These are phyloP conservation scores for Eira barbara DNA, from an alignment of 2,113 vertebrate species.

Conservation along the genomic window DNA sequence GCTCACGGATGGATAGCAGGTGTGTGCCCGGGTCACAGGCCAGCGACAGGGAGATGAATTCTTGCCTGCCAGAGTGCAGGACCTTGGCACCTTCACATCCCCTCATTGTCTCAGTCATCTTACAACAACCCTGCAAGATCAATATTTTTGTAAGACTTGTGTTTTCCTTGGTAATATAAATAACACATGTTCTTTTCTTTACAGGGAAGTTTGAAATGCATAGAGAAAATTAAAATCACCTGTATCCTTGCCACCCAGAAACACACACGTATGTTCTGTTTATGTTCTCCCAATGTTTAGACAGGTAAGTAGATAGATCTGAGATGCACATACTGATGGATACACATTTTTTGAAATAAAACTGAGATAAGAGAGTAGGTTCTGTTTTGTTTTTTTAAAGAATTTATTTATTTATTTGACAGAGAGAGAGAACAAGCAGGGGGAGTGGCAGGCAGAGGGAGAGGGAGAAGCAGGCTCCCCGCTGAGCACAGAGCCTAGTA, in stretches of 20 bases:
- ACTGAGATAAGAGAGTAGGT: not conserved
- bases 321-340: not conserved
- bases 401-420: no score
- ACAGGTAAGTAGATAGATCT: not conserved
- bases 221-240: slow-evolving; percentile 56
- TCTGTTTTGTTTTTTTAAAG: not conserved
- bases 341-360: not conserved
- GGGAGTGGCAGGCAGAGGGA: no score
- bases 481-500: no score
- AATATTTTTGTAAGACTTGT: not conserved
- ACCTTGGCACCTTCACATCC: fast-evolving
- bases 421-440: no score
- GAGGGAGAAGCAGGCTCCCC: no score
- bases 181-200: slow-evolving; percentile 45
- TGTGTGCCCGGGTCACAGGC: fast-evolving
- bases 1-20: not conserved
- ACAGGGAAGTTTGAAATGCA: not conserved
- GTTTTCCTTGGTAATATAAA: slow-evolving; percentile 29
- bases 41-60: fast-evolving
- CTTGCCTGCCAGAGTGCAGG: fast-evolving
- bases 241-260: slow-evolving; percentile 13
- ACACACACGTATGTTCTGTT: not conserved
- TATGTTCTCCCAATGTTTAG: not conserved
- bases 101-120: not conserved
- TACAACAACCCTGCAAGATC: not conserved